Evolutionary conservation across 2,888 invertebrate species (phyloP).

Genomic region (Eugnorisma glareosa): DNA sequence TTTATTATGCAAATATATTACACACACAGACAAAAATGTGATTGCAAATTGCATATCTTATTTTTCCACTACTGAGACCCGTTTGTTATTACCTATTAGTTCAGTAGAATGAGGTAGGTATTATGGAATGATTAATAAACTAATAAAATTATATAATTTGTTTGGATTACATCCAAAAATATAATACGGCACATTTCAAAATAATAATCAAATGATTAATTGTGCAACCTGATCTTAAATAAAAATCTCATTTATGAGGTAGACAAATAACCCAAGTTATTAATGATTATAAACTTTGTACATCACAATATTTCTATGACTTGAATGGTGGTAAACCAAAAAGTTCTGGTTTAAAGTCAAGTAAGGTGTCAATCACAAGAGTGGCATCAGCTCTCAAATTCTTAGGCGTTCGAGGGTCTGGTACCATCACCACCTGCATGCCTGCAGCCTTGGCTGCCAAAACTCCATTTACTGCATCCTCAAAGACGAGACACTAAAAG

Average conservation of each 20-base stretch:
- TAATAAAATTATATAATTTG: neutral
- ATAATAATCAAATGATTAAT: conserved; percentile 8
- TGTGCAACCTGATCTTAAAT: neutral
- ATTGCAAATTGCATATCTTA: conserved; percentile 9
- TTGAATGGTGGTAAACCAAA: conserved; percentile 95
- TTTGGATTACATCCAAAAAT: neutral
- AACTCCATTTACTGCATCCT: conserved; percentile 97
- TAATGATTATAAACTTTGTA: neutral
- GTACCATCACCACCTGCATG: conserved; percentile 97
- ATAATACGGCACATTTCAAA: neutral
- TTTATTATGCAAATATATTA: conserved; percentile 4
- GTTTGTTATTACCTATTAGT: neutral
- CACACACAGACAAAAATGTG: neutral
- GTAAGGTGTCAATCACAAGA: conserved; percentile 93
- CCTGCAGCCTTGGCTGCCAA: conserved; percentile 94
- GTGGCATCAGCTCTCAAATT: conserved; percentile 90
- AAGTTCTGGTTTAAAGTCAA: conserved; percentile 94
- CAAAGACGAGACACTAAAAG: conserved; percentile 95
- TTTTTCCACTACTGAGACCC: neutral
- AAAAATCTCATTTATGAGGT: conserved; percentile 37
- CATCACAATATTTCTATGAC: conserved; percentile 55
- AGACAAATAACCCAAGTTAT: conserved; percentile 38
- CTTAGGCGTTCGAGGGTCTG: conserved; percentile 89
- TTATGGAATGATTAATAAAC: neutral
- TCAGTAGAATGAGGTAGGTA: neutral